Conservation (phyloP, 2,113 vertebrate species). For the Tursiops truncatus region DNA sequence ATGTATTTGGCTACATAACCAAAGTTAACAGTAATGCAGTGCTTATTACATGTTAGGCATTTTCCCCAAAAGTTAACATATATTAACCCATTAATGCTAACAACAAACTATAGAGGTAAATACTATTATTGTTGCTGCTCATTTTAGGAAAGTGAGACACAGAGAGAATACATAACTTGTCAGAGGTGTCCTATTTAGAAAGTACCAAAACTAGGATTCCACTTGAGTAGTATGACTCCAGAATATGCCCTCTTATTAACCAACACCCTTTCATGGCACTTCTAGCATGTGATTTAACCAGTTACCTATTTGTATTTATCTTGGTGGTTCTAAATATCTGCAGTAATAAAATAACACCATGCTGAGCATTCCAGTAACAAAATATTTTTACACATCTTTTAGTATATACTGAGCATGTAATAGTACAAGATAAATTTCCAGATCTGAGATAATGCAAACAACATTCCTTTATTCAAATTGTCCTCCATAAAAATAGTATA, state of each 20-base stretch:
- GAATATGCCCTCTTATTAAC: not conserved
- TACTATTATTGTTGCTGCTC: not conserved
- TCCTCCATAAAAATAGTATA: not conserved
- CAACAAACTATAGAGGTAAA: not conserved
- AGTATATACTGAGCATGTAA: not conserved
- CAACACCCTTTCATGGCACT: not conserved
- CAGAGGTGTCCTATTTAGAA: not conserved
- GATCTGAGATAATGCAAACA: not conserved
- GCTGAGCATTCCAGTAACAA: not conserved
- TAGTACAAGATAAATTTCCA: not conserved
- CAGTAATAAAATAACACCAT: not conserved
- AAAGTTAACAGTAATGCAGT: not conserved
- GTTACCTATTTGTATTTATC: not conserved
- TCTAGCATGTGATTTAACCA: not conserved
- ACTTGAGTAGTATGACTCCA: not conserved
- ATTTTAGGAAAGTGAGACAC: not conserved
- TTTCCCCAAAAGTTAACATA: not conserved
- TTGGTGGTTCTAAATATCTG: not conserved
- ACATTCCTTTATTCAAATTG: not conserved
- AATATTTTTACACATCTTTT: not conserved
- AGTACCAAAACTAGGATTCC: not conserved
- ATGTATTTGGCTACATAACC: not conserved
- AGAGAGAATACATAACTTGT: not conserved
- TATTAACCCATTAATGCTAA: not conserved
- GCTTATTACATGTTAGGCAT: not conserved